Evolutionary conservation across 2,888 invertebrate genomes (phyloP).

Genomic region (Smittia aterrima): DNA sequence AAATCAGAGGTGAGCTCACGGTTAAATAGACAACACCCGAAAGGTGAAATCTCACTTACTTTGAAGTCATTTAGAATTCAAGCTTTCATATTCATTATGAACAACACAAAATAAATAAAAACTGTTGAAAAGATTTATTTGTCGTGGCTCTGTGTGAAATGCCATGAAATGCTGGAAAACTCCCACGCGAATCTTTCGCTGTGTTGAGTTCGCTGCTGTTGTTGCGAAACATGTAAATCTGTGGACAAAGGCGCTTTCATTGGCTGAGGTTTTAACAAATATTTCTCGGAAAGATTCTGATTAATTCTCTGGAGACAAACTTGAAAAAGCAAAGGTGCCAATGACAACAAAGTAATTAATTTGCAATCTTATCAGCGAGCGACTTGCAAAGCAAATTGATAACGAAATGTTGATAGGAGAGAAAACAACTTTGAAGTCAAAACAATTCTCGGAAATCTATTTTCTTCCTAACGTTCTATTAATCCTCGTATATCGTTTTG

Average conservation of each 20-base stretch:
- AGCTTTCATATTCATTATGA: constrained; percentile 29
- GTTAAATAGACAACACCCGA: not conserved
- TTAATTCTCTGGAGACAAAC: no score
- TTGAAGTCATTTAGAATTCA: constrained; percentile 26
- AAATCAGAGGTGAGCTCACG: constrained; percentile 26
- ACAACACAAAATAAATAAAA: constrained; percentile 6
- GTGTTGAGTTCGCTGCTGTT: constrained; percentile 8
- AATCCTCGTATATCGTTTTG: no score
- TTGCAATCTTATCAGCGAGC: no score
- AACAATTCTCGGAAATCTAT: no score
- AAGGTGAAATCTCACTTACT: constrained; percentile 28
- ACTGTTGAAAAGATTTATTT: constrained; percentile 1
- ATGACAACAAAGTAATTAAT: no score
- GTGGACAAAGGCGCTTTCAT: not conserved
- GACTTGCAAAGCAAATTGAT: no score
- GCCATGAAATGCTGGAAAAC: constrained; percentile 28
- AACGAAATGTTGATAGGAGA: no score
- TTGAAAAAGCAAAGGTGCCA: no score
- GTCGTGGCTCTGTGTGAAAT: not conserved
- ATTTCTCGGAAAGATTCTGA: no score
- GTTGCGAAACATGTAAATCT: constrained; percentile 16
- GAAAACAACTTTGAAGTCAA: no score
- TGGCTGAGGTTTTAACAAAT: not conserved
- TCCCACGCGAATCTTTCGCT: constrained; percentile 17
- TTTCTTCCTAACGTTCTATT: no score